Percentiles rank a stretch among this genome's conserved stretches.
phyloP scores from a whole-genome alignment of 2,797 vertebrate genomes.

The Poecilia picta region DNA sequence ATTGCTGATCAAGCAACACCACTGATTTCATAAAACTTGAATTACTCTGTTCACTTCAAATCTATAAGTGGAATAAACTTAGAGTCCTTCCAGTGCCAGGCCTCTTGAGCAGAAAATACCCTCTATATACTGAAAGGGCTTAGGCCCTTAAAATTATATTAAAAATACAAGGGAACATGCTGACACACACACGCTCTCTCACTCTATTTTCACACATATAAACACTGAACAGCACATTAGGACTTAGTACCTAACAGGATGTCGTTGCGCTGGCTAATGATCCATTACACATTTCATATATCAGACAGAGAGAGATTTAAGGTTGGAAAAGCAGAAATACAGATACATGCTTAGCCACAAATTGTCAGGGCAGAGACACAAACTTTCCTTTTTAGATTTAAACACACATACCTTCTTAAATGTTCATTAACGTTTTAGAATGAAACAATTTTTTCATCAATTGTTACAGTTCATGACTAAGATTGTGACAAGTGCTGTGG shows the following conservation, averaged over 20 bases:
- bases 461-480: not conserved
- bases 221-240: conserved; percentile 39
- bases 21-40: not conserved
- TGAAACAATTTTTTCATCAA: not conserved
- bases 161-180: conserved; percentile 27
- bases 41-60: not conserved
- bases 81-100: not conserved
- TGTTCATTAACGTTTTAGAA: not conserved
- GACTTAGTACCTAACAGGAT: conserved; percentile 48
- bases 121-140: not conserved
- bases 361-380: not conserved
- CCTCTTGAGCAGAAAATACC: not conserved
- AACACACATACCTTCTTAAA: not conserved
- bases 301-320: conserved; percentile 20
- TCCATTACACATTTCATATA: conserved; percentile 69
- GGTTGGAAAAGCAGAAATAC: not conserved
- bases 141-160: not conserved
- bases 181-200: not conserved
- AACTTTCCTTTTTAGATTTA: not conserved
- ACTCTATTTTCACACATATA: conserved; percentile 17
- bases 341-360: not conserved
- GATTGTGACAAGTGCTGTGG: not conserved
- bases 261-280: conserved; percentile 70
- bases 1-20: not conserved
- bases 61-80: not conserved